These are phyloP conservation scores for Apotomis turbidana DNA, from an alignment of 2,888 invertebrate genomes.

Conservation along the genomic window DNA sequence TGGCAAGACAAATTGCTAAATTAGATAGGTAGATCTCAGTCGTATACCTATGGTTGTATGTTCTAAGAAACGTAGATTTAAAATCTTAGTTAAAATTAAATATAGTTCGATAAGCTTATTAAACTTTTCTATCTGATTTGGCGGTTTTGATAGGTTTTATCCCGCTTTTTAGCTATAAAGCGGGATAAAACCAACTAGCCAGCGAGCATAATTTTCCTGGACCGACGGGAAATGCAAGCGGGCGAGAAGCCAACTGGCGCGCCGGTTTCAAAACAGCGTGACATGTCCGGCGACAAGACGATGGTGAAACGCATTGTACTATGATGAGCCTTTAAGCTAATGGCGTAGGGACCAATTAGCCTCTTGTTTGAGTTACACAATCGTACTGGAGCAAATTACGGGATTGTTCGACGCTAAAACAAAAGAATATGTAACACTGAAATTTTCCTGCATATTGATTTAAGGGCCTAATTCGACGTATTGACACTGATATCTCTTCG, in stretches of 20 bases:
- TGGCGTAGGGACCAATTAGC: conserved; percentile 28
- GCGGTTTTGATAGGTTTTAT: no score
- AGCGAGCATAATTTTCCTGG: conserved; percentile 7
- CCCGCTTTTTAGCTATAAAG: background rate
- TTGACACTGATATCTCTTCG: no score
- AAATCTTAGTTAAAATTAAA: no score
- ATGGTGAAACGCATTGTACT: conserved; percentile 38
- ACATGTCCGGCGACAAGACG: conserved; percentile 54
- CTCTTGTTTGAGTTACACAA: background rate
- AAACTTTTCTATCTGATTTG: no score
- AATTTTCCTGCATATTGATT: no score
- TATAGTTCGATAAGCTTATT: no score
- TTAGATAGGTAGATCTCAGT: no score
- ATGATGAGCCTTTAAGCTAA: conserved; percentile 26
- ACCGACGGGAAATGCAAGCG: conserved; percentile 64
- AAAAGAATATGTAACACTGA: background rate
- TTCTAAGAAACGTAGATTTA: no score
- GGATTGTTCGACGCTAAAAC: background rate
- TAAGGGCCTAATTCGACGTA: no score
- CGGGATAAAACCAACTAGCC: background rate
- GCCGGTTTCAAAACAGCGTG: conserved; percentile 67
- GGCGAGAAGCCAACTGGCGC: conserved; percentile 71
- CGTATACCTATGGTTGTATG: no score
- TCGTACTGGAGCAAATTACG: background rate
- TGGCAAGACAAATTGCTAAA: no score